Percentiles rank a stretch among this genome's conserved stretches.
Conservation (phyloP, 2,888 invertebrate species). For the Ditula angustiorana region DNA sequence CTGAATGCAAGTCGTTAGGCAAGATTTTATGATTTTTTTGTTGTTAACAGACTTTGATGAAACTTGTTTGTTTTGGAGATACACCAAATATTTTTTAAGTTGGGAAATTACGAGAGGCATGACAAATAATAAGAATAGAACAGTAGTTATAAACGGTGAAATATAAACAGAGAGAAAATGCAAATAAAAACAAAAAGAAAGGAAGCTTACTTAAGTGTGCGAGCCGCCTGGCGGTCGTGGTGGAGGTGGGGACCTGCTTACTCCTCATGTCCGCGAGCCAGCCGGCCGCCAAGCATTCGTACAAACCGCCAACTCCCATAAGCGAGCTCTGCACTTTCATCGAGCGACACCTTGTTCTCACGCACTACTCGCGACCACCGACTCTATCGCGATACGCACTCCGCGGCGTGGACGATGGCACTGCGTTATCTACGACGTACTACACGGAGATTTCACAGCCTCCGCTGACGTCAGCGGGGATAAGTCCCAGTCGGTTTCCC, state of each 20-base stretch:
- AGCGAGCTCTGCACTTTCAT: slow-evolving; percentile 82
- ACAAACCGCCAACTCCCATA: slow-evolving; percentile 84
- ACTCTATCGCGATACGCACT: slow-evolving; percentile 56
- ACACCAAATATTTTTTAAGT: slow-evolving; percentile 5
- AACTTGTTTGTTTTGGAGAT: not conserved
- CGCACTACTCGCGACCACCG: slow-evolving; percentile 62
- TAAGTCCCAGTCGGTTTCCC: slow-evolving; percentile 57
- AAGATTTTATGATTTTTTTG: slow-evolving; percentile 12
- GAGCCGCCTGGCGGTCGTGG: slow-evolving; percentile 84
- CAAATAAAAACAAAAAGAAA: slow-evolving; percentile 81
- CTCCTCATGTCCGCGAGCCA: slow-evolving; percentile 84
- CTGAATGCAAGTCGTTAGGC: slow-evolving; percentile 14
- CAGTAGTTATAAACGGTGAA: slow-evolving; percentile 45
- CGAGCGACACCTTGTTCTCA: slow-evolving; percentile 70
- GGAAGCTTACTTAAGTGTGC: slow-evolving; percentile 84
- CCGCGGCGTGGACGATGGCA: slow-evolving; percentile 50
- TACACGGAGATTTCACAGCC: slow-evolving; percentile 68
- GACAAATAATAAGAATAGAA: slow-evolving; percentile 47
- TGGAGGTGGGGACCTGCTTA: slow-evolving; percentile 83
- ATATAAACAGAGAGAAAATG: slow-evolving; percentile 58
- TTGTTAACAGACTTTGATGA: not conserved
- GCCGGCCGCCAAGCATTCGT: slow-evolving; percentile 80
- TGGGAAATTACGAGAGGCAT: slow-evolving; percentile 28
- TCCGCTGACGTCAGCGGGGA: slow-evolving; percentile 68
- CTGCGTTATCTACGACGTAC: slow-evolving; percentile 61